Percentiles rank a stretch among this genome's conserved stretches.
Conservation (phyloP, 2,797 vertebrate species). For the Ciconia nigra region DNA sequence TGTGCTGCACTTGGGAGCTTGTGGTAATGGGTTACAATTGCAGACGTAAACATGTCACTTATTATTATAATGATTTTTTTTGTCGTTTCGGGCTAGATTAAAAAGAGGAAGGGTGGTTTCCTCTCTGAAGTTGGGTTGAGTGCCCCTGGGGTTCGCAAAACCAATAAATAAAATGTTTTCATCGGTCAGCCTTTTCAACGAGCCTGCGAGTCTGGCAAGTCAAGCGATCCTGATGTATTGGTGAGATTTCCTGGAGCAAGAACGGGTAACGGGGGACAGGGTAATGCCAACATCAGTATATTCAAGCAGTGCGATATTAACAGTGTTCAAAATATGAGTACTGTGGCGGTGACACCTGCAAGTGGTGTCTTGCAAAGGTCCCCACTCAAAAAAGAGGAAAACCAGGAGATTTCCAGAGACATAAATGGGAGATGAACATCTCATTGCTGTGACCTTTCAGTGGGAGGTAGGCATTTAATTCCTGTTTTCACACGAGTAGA, state of each 20-base stretch:
- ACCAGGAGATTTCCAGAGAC: not conserved
- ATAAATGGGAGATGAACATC: not conserved
- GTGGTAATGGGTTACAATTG: not conserved
- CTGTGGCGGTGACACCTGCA: not conserved
- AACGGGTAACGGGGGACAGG: not conserved
- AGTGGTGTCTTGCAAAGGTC: not conserved
- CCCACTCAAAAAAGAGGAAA: not conserved
- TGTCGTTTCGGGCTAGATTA: not conserved
- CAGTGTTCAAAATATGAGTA: not conserved
- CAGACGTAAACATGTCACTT: not conserved
- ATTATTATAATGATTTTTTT: not conserved
- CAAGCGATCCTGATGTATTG: not conserved
- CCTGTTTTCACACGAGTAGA: not conserved
- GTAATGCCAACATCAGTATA: not conserved
- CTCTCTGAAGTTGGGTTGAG: not conserved
- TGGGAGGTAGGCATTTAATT: not conserved
- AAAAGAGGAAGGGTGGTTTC: not conserved
- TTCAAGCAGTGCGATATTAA: not conserved
- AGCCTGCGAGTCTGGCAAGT: not conserved
- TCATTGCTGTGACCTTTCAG: not conserved
- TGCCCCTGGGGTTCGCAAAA: not conserved
- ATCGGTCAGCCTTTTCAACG: not conserved
- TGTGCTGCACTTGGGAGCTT: not conserved
- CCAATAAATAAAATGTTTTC: not conserved
- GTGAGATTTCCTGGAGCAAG: not conserved